phyloP scores from a whole-genome alignment of 2,113 vertebrate genomes.

The Dicaeum eximium region DNA sequence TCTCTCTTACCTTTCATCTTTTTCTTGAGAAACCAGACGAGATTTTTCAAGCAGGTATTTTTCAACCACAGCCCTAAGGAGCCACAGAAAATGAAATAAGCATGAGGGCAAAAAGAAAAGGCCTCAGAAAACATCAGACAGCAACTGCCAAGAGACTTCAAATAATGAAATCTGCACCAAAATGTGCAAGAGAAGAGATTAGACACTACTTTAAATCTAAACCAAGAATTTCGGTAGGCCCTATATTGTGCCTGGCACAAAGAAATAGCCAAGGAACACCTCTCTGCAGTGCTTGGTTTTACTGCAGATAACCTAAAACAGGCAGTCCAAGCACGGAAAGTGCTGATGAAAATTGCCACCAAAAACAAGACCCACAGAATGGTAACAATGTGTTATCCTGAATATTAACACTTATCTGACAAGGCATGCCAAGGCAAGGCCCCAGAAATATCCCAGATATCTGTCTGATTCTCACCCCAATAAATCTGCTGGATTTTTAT shows the following conservation, averaged over 20 bases:
- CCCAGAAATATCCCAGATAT: neutral
- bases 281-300: neutral
- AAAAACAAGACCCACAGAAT: neutral
- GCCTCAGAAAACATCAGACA: neutral
- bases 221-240: neutral
- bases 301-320: neutral
- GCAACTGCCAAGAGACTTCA: neutral
- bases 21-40: slow-evolving; percentile 93
- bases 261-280: neutral
- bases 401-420: neutral
- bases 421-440: neutral
- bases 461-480: neutral
- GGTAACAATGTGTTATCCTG: neutral
- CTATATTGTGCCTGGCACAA: neutral
- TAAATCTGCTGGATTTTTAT: neutral
- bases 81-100: neutral
- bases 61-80: slow-evolving; percentile 90
- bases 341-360: neutral
- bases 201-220: neutral
- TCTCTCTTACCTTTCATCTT: slow-evolving; percentile 88
- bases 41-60: slow-evolving; percentile 98
- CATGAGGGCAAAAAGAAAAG: neutral
- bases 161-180: neutral
- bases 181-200: neutral
- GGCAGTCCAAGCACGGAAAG: neutral